Evolutionary conservation across 2,888 invertebrate species (phyloP).

Genomic region (Metopia argyrocephala): DNA sequence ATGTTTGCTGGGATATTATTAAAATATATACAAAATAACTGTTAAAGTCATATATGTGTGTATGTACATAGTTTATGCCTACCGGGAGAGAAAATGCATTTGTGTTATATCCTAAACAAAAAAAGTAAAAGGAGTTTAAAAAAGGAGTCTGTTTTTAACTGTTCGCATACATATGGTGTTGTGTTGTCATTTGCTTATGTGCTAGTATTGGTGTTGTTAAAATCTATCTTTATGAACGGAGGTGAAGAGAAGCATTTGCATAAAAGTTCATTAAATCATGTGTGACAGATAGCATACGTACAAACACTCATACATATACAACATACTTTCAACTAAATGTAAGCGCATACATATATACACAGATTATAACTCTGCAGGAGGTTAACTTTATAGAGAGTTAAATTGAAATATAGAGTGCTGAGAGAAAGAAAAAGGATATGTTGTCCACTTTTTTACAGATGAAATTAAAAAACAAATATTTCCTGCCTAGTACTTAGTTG

Average conservation of each 20-base stretch:
- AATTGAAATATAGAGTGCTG: background rate
- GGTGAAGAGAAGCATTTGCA: slow-evolving; percentile 50
- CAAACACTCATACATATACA: background rate
- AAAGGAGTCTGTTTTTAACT: background rate
- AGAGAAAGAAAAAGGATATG: background rate
- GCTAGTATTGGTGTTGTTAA: too few species aligned
- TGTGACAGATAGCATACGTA: slow-evolving; percentile 18
- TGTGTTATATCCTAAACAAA: background rate
- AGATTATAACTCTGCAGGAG: slow-evolving; percentile 23
- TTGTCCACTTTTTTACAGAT: slow-evolving; percentile 34
- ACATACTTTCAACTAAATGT: slow-evolving; percentile 1
- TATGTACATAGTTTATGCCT: too few species aligned
- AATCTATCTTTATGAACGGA: background rate
- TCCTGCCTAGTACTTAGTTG: too few species aligned
- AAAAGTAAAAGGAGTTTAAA: background rate
- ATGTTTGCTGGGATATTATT: too few species aligned
- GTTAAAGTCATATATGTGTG: too few species aligned
- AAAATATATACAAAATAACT: too few species aligned
- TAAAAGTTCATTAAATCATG: slow-evolving; percentile 65
- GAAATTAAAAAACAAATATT: slow-evolving; percentile 27
- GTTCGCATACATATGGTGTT: background rate
- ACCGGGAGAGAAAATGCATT: background rate
- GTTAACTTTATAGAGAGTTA: background rate
- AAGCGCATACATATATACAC: slow-evolving; percentile 15
- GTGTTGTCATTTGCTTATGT: slow-evolving; percentile 32